Conservation (phyloP, 2,113 vertebrate species). For the Chionodraco myersi region DNA sequence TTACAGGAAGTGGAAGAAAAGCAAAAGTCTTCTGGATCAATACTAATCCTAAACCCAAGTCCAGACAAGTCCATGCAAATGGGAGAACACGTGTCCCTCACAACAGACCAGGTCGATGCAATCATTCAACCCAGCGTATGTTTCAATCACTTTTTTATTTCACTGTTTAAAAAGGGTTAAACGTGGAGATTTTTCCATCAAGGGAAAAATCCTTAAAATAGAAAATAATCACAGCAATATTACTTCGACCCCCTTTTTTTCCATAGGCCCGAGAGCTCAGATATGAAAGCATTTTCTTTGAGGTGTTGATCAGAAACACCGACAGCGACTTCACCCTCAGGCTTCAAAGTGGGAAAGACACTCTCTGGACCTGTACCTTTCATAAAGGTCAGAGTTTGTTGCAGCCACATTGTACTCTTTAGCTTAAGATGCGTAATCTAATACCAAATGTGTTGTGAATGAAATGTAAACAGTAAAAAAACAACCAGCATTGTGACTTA, state of each 20-base stretch:
- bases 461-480: too few species aligned
- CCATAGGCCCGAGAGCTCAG: not conserved
- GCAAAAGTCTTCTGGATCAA: not conserved
- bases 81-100: not conserved
- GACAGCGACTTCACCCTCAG: not conserved
- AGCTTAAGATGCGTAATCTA: not conserved
- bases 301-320: slow-evolving; percentile 1
- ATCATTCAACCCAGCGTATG: not conserved
- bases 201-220: too few species aligned
- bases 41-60: not conserved
- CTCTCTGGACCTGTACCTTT: not conserved
- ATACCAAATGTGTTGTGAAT: too few species aligned
- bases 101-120: not conserved
- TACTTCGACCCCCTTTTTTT: not conserved
- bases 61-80: not conserved
- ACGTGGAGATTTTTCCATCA: too few species aligned
- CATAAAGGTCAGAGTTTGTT: not conserved
- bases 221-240: too few species aligned
- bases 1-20: not conserved
- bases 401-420: not conserved
- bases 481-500: too few species aligned
- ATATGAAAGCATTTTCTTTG: not conserved
- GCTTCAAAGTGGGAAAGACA: not conserved
- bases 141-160: too few species aligned
- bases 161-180: too few species aligned